Base-by-base conservation (phyloP, 2,113 vertebrate species). In the Dascyllus trimaculatus region DNA sequence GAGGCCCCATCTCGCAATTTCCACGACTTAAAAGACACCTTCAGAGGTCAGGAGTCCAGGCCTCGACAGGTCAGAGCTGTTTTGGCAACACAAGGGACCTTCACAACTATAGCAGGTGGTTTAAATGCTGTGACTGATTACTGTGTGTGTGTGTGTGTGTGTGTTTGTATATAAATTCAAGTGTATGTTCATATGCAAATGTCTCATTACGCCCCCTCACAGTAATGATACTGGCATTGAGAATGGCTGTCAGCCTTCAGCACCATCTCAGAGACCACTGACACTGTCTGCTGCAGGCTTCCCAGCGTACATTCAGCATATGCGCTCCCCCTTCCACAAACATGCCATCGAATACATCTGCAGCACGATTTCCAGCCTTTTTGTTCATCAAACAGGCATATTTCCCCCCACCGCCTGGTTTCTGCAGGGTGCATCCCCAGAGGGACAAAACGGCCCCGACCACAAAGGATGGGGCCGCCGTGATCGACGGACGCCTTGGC, bases 401-500 rank as follows among this genome's bases (percentile, higher is more conserved):
- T 69, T 70, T 80, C 65, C 65, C 26, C 60, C 40, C 71, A 82
- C 63, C 68, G 51, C 58, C 72, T 67, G 24, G 10, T 71, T 65
- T 82, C 78, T 35, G 74, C 65, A 43, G 71, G 74, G 48, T 80
- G 14, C 18, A 57, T 49, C 56, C 62, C 68, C 59, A 56, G 38
- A 21, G 63, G 65, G 57, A 65, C 52, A 29, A 68, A 79, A 25
- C 67, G 22, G 63, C 68, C 57, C 40, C 19, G 5, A 49, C 60
- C 64, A 68, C 40, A 63, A 83, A 78, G 49, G 62, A 86, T 19
- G 6, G 24, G 45, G 26, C 49, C 11, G 57, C 62, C 77, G 64
- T 84, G 71, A 81, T 83, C 32, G 32, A 24, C 69, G 59, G 75
- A 81, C 35, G 26, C 56, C 71, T 71, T 22, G 74, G 79, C 67